Percentiles rank a stretch among this genome's conserved stretches.
phyloP scores from a whole-genome alignment of 2,113 vertebrate species.

The Apistogramma diplotaenia region DNA sequence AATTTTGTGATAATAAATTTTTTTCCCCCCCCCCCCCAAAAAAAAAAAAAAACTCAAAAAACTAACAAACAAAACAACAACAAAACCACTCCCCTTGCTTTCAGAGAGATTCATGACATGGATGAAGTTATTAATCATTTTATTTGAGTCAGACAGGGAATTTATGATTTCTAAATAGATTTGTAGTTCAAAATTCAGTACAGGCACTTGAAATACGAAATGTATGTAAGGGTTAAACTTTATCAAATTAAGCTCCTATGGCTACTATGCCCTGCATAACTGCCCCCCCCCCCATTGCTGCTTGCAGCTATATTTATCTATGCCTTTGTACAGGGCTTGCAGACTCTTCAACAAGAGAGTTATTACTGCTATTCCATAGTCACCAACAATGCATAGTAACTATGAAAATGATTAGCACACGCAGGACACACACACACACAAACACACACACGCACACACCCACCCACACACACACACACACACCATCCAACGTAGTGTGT shows the following conservation, averaged over 20 bases:
- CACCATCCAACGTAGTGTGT: not conserved
- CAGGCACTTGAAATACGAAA: not conserved
- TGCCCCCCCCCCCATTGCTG: too few relatives aligned
- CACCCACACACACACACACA: not conserved
- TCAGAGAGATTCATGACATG: not conserved
- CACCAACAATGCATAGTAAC: not conserved
- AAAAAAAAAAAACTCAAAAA: accelerated
- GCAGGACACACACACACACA: too few relatives aligned
- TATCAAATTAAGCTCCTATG: not conserved
- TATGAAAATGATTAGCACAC: constrained; percentile 3
- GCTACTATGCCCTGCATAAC: not conserved
- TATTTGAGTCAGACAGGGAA: not conserved
- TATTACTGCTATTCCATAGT: not conserved
- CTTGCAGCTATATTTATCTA: not conserved
- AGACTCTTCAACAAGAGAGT: not conserved
- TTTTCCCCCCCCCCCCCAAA: too few relatives aligned
- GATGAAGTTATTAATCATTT: not conserved
- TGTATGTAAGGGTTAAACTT: not conserved
- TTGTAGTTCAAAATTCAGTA: not conserved
- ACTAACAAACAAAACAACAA: not conserved
- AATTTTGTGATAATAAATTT: not conserved
- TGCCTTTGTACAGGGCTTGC: not conserved
- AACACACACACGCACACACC: not conserved
- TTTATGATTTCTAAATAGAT: not conserved
- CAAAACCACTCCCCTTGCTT: not conserved